These are phyloP conservation scores for Pollachius pollachius DNA, from an alignment of 2,113 vertebrate species.

Conservation along the genomic window DNA sequence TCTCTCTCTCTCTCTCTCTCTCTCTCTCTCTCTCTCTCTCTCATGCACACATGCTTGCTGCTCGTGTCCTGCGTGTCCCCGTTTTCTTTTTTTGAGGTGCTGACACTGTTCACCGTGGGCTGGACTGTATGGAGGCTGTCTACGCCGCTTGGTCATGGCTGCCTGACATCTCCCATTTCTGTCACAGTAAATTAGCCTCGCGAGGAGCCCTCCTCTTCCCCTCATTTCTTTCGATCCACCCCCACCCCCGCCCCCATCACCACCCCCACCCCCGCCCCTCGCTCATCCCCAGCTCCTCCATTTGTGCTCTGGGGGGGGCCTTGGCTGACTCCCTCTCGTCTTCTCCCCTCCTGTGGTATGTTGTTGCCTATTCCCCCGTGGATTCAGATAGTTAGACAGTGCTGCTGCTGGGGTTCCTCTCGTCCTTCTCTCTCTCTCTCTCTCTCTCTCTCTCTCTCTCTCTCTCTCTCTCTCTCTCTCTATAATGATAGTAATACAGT, in stretches of 20 bases:
- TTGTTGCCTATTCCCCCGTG: conserved; percentile 24
- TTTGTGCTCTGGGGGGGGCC: conserved; percentile 49
- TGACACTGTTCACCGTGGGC: not conserved
- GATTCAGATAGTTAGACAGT: conserved; percentile 26
- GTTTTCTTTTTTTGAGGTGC: no score
- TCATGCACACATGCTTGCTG: conserved; percentile 4
- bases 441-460: no score
- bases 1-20: conserved; percentile 36
- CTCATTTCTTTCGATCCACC: conserved; percentile 8
- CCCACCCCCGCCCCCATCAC: not conserved
- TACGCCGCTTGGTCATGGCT: conserved; percentile 66
- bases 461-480: no score
- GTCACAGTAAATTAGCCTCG: conserved; percentile 73
- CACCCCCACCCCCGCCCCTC: conserved; percentile 15
- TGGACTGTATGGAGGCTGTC: conserved; percentile 55
- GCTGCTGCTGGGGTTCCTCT: conserved; percentile 11
- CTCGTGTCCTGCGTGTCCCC: no score
- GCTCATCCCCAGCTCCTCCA: not conserved
- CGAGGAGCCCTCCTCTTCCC: conserved; percentile 47
- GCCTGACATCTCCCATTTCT: conserved; percentile 69
- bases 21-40: conserved; percentile 25
- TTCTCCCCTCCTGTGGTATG: conserved; percentile 27
- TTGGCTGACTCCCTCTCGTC: conserved; percentile 54
- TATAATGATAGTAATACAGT: no score
- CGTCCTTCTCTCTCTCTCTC: no score